Evolutionary conservation across 2,797 vertebrate species (phyloP).

Genomic region (Labroides dimidiatus): DNA sequence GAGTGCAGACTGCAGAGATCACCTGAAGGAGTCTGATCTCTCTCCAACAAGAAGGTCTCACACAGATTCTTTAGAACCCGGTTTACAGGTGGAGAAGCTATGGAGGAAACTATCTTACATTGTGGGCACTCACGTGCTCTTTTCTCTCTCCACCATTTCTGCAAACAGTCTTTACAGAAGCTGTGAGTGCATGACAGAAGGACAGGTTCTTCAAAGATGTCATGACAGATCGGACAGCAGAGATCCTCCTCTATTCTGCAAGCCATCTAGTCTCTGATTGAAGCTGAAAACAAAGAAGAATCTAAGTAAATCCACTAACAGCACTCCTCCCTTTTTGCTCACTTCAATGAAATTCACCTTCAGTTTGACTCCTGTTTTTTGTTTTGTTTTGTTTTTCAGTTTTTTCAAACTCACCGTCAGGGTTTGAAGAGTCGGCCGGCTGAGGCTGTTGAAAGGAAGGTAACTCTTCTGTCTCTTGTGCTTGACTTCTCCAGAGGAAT

Average conservation of each 20-base stretch:
- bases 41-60: not conserved
- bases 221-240: not conserved
- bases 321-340: not conserved
- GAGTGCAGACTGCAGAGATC: constrained; percentile 2
- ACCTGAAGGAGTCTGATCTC: not conserved
- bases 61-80: not conserved
- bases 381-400: no score
- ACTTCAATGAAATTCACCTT: not conserved
- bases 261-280: not conserved
- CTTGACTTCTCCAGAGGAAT: not conserved
- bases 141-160: not conserved
- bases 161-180: constrained; percentile 7
- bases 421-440: not conserved
- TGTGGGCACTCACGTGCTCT: not conserved
- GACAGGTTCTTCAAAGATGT: not conserved
- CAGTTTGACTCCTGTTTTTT: not conserved
- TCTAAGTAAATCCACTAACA: not conserved
- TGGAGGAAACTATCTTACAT: not conserved
- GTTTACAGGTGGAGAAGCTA: not conserved
- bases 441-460: not conserved
- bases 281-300: not conserved
- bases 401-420: not conserved
- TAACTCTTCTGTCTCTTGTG: not conserved
- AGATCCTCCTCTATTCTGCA: not conserved
- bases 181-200: constrained; percentile 1